phyloP scores from a whole-genome alignment of 2,888 invertebrate genomes.

The Trichogramma dendrolimi region DNA sequence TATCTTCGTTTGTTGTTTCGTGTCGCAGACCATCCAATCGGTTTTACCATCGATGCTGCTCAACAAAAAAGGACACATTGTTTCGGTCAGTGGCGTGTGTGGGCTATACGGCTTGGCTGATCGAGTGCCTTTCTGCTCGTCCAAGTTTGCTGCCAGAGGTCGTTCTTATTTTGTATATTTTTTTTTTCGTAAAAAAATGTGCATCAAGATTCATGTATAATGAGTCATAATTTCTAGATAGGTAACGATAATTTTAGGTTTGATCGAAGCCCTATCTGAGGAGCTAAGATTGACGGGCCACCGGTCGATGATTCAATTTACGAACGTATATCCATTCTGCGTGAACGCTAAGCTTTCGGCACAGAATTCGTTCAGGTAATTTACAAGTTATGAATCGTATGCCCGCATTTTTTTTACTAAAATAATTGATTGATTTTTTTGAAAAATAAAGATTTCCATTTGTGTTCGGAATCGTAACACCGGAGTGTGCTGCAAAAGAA shows the following conservation, averaged over 20 bases:
- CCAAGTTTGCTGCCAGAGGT: slow-evolving; percentile 54
- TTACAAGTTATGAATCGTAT: not conserved
- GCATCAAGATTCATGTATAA: no score
- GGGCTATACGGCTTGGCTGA: slow-evolving; percentile 49
- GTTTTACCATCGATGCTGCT: slow-evolving; percentile 51
- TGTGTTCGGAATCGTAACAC: slow-evolving; percentile 37
- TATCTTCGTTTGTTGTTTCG: not conserved
- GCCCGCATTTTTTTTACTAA: not conserved
- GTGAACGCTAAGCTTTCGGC: slow-evolving; percentile 31
- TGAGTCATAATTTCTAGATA: not conserved
- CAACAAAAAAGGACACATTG: slow-evolving; percentile 50
- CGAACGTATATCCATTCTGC: slow-evolving; percentile 59
- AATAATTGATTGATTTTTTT: not conserved
- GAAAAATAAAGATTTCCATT: slow-evolving; percentile 36
- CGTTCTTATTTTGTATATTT: slow-evolving; percentile 3
- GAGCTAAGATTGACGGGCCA: slow-evolving; percentile 35
- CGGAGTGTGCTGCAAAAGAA: slow-evolving; percentile 40
- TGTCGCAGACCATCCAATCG: slow-evolving; percentile 47
- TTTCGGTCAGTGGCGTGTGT: slow-evolving; percentile 50
- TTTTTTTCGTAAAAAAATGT: slow-evolving; percentile 25
- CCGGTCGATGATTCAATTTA: slow-evolving; percentile 49
- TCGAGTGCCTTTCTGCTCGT: slow-evolving; percentile 51
- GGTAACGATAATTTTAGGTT: slow-evolving; percentile 30
- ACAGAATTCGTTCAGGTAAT: slow-evolving; percentile 38
- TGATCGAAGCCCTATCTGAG: slow-evolving; percentile 44